Evolutionary conservation across 2,797 vertebrate species (phyloP).

Genomic region (Schizothorax lantsangensis): DNA sequence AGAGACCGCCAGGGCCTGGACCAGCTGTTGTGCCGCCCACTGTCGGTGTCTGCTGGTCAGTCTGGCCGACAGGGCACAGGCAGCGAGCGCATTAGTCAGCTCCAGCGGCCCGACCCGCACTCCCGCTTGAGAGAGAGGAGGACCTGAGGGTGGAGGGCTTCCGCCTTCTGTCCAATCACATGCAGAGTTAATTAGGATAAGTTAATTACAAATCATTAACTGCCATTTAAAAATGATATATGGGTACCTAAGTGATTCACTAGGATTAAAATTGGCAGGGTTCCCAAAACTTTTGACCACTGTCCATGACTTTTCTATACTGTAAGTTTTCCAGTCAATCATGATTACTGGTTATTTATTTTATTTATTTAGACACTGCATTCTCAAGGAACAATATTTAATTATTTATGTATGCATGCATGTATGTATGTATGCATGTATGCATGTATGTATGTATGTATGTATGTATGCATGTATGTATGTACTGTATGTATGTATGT

Average conservation of each 20-base stretch:
- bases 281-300: neutral
- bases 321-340: neutral
- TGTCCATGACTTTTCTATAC: neutral
- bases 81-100: conserved; percentile 82
- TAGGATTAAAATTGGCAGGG: neutral
- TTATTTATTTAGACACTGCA: neutral
- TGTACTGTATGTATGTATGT: too few species aligned
- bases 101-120: conserved; percentile 79
- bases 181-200: neutral
- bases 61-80: conserved; percentile 80
- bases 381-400: neutral
- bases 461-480: too few species aligned
- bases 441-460: too few species aligned
- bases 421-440: too few species aligned
- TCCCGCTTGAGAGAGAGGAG: conserved; percentile 69
- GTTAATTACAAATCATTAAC: neutral
- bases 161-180: conserved; percentile 58
- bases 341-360: neutral
- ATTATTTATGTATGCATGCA: too few species aligned
- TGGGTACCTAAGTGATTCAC: neutral
- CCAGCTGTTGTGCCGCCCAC: conserved; percentile 83
- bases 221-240: neutral
- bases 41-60: conserved; percentile 79
- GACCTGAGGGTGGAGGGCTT: conserved; percentile 58
- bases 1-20: conserved; percentile 77